Conservation (phyloP, 2,113 vertebrate species). For the Sphyrna mokarran region DNA sequence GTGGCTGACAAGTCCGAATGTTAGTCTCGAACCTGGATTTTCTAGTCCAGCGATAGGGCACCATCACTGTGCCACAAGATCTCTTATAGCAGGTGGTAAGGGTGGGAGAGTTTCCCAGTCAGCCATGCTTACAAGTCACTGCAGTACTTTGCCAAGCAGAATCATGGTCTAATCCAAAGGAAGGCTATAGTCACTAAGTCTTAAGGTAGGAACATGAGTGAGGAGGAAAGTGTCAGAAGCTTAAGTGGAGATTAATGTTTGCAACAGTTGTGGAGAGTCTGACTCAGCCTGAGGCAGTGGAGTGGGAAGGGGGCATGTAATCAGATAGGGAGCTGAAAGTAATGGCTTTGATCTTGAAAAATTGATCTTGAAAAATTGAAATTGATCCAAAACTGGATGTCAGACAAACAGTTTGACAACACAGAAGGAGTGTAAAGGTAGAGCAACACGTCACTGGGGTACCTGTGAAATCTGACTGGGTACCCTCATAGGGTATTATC, state of each 20-base stretch:
- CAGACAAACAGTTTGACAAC: neutral
- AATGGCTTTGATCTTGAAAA: neutral
- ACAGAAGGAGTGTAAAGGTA: neutral
- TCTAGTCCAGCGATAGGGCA: too few relatives aligned
- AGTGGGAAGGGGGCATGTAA: neutral
- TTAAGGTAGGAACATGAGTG: too few relatives aligned
- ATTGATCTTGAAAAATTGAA: neutral
- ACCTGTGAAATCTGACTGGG: neutral
- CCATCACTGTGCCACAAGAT: too few relatives aligned
- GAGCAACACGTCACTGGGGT: neutral
- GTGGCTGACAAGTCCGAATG: too few relatives aligned
- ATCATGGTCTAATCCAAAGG: too few relatives aligned
- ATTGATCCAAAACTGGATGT: neutral
- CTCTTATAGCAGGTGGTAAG: too few relatives aligned
- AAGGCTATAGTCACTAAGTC: too few relatives aligned
- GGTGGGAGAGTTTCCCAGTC: too few relatives aligned
- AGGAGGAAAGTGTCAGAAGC: neutral
- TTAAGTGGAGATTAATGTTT: neutral
- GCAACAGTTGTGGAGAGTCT: neutral
- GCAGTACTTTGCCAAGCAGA: too few relatives aligned
- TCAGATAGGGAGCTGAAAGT: neutral
- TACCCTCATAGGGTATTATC: neutral
- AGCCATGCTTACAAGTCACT: too few relatives aligned
- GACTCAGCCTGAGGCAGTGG: neutral
- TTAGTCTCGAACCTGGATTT: too few relatives aligned